Evolutionary conservation across 53 echinoderm and acorn worm genomes (phyloP).

Genomic region (Henricia sp.): DNA sequence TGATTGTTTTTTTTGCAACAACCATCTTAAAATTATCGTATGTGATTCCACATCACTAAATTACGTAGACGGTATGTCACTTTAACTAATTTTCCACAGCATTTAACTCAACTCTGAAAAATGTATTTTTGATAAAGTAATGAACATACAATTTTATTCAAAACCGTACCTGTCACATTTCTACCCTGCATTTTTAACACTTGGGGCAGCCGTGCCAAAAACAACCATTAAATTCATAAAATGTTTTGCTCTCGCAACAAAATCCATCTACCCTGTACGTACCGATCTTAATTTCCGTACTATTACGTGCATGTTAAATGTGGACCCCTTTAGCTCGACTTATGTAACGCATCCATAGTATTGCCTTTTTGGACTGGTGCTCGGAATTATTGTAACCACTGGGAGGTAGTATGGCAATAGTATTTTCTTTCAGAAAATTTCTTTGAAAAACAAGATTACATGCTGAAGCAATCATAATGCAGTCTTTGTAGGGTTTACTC

Average conservation of each 20-base stretch:
- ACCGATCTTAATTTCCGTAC: slow-evolving; percentile 52
- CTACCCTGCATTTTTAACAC: no score
- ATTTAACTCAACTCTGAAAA: no score
- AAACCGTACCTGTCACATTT: no score
- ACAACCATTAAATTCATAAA: slow-evolving; percentile 46
- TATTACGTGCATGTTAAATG: slow-evolving; percentile 60
- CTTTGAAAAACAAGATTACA: slow-evolving; percentile 64
- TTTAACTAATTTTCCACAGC: no score
- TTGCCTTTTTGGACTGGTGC: slow-evolving; percentile 48
- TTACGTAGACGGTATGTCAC: no score
- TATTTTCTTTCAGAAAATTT: slow-evolving; percentile 49
- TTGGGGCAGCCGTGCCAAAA: slow-evolving; percentile 61
- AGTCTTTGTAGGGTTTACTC: slow-evolving; percentile 69
- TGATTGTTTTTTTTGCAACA: no score
- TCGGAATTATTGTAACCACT: slow-evolving; percentile 32
- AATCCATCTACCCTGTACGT: slow-evolving; percentile 58
- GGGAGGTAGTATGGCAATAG: slow-evolving; percentile 63
- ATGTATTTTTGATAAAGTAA: no score
- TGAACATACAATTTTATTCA: no score
- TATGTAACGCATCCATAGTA: slow-evolving; percentile 45
- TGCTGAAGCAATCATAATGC: slow-evolving; percentile 51
- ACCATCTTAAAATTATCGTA: no score
- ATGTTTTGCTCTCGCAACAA: slow-evolving; percentile 13
- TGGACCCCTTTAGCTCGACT: not conserved
- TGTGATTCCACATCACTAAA: no score